Conservation (phyloP, 1,140 invertebrate species). For the Olivierus martensii region DNA sequence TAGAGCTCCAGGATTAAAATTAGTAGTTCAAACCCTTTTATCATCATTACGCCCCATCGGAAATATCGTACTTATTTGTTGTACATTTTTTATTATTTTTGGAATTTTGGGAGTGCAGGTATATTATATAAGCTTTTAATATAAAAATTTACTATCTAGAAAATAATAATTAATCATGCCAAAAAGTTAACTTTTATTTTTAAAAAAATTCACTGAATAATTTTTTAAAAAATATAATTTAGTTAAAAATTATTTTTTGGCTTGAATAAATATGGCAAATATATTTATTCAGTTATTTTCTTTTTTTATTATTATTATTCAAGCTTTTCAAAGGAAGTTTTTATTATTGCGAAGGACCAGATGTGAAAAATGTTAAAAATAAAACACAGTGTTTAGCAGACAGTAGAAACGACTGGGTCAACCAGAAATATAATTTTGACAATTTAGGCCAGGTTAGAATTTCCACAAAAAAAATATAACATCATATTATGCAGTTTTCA, state of each 20-base stretch:
- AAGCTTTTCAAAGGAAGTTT: slow-evolving; percentile 71
- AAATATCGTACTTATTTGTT: slow-evolving; percentile 99
- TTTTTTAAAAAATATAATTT: no score
- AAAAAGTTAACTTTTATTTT: no score
- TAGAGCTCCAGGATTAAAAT: slow-evolving; percentile 92
- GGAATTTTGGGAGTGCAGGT: slow-evolving; percentile 96
- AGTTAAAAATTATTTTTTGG: no score
- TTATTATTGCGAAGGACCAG: slow-evolving; percentile 55
- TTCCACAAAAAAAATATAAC: no score
- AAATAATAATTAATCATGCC: no score
- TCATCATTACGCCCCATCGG: slow-evolving; percentile 98
- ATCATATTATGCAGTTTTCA: background rate
- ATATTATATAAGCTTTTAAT: no score
- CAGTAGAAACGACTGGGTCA: slow-evolving; percentile 72
- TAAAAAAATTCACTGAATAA: no score
- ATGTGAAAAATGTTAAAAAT: slow-evolving; percentile 63
- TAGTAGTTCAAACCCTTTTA: slow-evolving; percentile 96
- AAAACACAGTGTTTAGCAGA: slow-evolving; percentile 66
- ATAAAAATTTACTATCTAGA: no score
- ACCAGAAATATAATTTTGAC: slow-evolving; percentile 99
- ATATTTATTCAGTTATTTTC: no score
- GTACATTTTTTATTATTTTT: slow-evolving; percentile 99
- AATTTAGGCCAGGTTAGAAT: slow-evolving; percentile 77
- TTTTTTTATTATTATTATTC: no score
- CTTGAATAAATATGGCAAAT: no score